Evolutionary conservation across 2,113 vertebrate genomes (phyloP), one percentile per base, ranked within the genome.

Genomic region (Solea senegalensis): DNA sequence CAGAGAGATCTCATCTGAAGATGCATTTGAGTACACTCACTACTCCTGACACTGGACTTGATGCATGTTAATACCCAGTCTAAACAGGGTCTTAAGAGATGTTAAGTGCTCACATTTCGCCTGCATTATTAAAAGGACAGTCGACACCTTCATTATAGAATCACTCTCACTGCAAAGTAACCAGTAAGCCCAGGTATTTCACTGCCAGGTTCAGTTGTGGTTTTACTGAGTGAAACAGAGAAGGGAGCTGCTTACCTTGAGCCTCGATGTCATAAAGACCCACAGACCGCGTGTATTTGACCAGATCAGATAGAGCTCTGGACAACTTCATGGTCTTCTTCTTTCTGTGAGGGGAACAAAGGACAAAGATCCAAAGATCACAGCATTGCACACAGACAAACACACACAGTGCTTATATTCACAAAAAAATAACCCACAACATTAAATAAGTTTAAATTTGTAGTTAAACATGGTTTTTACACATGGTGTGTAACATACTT

Each of bases 251-350:
- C 82, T 83, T 90, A 98, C 98, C 94, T 94, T 98, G 96, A 8
- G 90, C 82, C 67, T 98, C 96, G 14, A 98, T 92, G 13, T 99
- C 97, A 0, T 95, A 95, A 46, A 91, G 89, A 68, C 96, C 98
- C 65, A 99, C 97, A 8, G 98, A 99, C 60, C 95, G 92, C 0
- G 96, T 99, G 89, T 99, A 99, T 72, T 98, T 97, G 77, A 99
- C 98, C 83, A 99, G 93, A 87, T 99, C 98, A 2, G 98, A 99
- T 46, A 99, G 93, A 1, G 98, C 98, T 53, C 98, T 93, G 5
- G 96, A 98, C 48, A 99, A 88, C 85, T 98, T 96, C 98, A 99
- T 95, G 7, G 97, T 99, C 86, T 98, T 99, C 94, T 96, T 98
- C 90, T 97, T 93, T 71, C 94, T 94, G 78, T 27, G 26, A 21